phyloP scores from a whole-genome alignment of 2,888 invertebrate genomes.

The Cheilosia grossa region DNA sequence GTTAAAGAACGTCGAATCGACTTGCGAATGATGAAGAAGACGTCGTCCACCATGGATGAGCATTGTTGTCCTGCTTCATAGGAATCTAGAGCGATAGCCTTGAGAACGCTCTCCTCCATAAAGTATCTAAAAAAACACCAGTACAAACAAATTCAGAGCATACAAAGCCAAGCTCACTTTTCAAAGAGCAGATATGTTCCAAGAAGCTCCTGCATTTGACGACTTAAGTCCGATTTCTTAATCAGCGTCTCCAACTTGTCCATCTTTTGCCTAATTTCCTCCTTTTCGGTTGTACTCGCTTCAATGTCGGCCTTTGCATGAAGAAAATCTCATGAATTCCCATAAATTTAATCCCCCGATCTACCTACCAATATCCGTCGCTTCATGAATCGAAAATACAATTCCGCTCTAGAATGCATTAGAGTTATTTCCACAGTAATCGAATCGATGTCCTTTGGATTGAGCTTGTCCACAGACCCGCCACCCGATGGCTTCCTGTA shows the following conservation, averaged over 20 bases:
- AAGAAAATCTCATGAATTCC: neutral
- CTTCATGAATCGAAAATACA: conserved; percentile 94
- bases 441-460: conserved; percentile 93
- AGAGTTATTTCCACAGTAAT: conserved; percentile 95
- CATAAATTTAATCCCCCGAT: neutral
- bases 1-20: conserved; percentile 96
- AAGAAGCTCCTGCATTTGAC: conserved; percentile 91
- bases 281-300: conserved; percentile 84
- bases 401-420: conserved; percentile 94
- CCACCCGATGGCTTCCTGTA: conserved; percentile 82
- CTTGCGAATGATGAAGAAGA: conserved; percentile 98
- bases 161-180: conserved; percentile 84
- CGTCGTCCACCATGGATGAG: conserved; percentile 98
- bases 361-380: conserved; percentile 88
- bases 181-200: conserved; percentile 96
- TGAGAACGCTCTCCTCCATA: conserved; percentile 96
- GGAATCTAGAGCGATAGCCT: conserved; percentile 92
- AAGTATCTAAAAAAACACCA: conserved; percentile 87
- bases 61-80: conserved; percentile 89
- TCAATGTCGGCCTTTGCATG: conserved; percentile 86
- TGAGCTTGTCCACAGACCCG: conserved; percentile 85
- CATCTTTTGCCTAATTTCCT: conserved; percentile 83
- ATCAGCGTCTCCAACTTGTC: conserved; percentile 87
- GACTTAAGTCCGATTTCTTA: conserved; percentile 88
- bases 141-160: neutral